Evolutionary conservation across 2,113 vertebrate species (phyloP), one percentile per base, ranked within the genome.

Genomic region (Calyptommatus sinebrachiatus): DNA sequence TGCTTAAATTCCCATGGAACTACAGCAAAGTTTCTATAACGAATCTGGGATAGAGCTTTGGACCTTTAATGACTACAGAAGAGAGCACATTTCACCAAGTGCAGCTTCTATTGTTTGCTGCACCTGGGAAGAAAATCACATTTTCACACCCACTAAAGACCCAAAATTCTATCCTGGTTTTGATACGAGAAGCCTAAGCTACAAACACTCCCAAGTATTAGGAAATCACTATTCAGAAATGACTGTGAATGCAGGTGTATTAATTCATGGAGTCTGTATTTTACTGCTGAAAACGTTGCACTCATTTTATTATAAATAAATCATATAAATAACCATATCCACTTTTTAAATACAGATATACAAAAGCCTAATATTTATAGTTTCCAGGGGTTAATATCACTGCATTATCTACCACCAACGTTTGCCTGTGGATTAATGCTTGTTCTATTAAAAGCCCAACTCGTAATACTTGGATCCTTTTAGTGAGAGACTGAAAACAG

Each of bases 291-390:
- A 45, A 57, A 71, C 73, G 48, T 77, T 84, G 1, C n/a, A 41
- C 66, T 73, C 76, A 83, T 83, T 41, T 90, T 85, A 72, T 84
- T 71, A 80, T 48, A 88, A 88, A 83, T 84, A 84, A 81, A 74
- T 46, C 0, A 5, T 73, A 79, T 83, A 88, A 87, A 79, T 86
- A 87, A 66, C 71, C 76, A 78, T 10, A 82, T 1, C 16, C 84
- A 48, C n/a, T 16, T 72, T 65, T 83, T 87, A 88, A 83, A 84
- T 78, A 87, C 20, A 78, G 10, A 48, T 45, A 16, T n/a, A 61
- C 28, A 28, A 46, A 9, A 77, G 45, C 57, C 69, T 69, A 82
- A 73, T 53, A 82, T 79, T 86, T 57, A 77, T 67, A 48, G 81
- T 68, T 85, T 70, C 80, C 29, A 80, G 60, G 79, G 81, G 41